phyloP scores from a whole-genome alignment of 1,140 invertebrate species.

The Brachionus sp. region DNA sequence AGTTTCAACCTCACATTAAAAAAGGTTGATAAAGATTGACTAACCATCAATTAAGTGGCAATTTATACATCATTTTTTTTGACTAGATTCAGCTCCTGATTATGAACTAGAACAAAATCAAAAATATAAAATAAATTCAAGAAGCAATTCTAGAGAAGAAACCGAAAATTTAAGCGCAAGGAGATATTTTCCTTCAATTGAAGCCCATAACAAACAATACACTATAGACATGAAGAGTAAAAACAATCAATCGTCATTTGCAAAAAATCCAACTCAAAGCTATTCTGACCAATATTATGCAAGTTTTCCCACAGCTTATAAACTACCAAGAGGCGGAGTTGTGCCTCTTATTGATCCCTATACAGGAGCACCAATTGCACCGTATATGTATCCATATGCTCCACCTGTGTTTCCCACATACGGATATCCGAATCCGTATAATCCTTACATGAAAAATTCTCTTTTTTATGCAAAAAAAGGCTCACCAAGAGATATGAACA shows the following conservation, averaged over 20 bases:
- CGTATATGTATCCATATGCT: not conserved
- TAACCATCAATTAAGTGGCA: not conserved
- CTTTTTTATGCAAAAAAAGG: conserved; percentile 5
- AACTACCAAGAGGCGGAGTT: not conserved
- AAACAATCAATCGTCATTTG: conserved; percentile 43
- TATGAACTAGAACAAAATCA: conserved; percentile 15
- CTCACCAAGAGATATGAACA: not conserved
- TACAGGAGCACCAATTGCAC: not conserved
- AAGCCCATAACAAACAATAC: conserved; percentile 14
- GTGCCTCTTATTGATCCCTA: not conserved
- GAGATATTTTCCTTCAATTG: not conserved
- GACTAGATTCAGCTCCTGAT: not conserved
- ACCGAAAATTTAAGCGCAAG: not conserved
- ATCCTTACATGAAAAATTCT: conserved; percentile 16
- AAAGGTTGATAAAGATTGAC: not conserved
- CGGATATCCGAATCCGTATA: not conserved
- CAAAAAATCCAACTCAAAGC: conserved; percentile 40
- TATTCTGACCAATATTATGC: conserved; percentile 37
- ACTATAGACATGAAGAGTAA: conserved; percentile 26
- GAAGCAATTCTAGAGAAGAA: not conserved
- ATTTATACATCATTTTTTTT: not conserved
- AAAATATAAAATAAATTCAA: not conserved
- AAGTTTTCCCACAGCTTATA: conserved; percentile 13
- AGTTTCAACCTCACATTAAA: not conserved
- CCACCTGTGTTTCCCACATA: not conserved